Base-by-base conservation (phyloP, 2,113 vertebrate genomes). In the Leucosticte australis region DNA sequence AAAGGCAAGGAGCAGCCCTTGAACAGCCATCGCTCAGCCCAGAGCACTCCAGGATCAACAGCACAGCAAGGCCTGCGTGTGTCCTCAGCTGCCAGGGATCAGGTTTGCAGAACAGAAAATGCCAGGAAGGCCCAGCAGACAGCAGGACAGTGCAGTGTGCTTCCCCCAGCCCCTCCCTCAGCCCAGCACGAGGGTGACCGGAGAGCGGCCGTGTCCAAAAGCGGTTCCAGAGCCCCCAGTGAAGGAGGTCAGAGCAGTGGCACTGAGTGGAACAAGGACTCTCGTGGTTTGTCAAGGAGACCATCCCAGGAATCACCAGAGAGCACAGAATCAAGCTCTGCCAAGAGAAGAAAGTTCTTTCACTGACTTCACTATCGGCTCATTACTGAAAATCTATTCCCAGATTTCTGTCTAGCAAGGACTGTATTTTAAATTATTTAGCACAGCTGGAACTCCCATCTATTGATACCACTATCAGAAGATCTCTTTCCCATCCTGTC, bases 301-400 rank as follows among this genome's bases (percentile, higher is more conserved):
- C 11, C 68, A 11, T 63, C 83, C 30, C 91, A 96, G 30, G 55
- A 56, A 24, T 5, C 21, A 1, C 56, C 19, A 11, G 89, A 94
- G 19, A 24, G 23, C 35, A 65, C 39, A 16, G 92, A 92, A 8
- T 67, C 80, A 22, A 67, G n/a, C 23, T 10, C 69, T 19, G 49
- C 53, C 26, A 98, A 98, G 93, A 95, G 47, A 60, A 97, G 96
- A 8, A 97, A 91, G 80, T 81, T 96, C 13, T 91, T 49, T 28
- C 50, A 52, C 65, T 97, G 97, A 97, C 49, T 28, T 26, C 2
- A 26, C 56, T 44, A 15, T 56, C 2, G 16, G 42, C 63, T 91
- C 33, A 7, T 77, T 53, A 60, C 87, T 13, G 30, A 53, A 81
- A 87, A 69, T 83, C 47, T 77, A 1, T 74, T 80, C 88, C 76